Conservation (phyloP, 2,888 invertebrate species). For the Gymnocheta viridis region DNA sequence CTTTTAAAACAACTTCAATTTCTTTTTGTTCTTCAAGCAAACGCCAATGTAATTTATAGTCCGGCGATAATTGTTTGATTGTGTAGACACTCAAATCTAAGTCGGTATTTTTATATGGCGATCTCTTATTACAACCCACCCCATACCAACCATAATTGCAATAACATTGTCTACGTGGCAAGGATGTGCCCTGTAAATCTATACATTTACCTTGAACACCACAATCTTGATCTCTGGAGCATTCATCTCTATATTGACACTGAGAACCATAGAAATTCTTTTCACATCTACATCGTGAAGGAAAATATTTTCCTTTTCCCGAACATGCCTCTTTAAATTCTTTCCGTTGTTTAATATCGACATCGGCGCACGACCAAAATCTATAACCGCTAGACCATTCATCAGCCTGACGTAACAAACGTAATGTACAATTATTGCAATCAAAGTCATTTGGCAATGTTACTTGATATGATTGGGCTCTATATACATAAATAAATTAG, state of each 20-base stretch:
- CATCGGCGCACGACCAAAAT: conserved; percentile 98
- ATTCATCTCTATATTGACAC: conserved; percentile 95
- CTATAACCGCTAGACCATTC: conserved; percentile 94
- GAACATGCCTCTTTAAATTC: conserved; percentile 92
- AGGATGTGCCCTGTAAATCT: conserved; percentile 89
- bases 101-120: conserved; percentile 88
- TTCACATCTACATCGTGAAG: conserved; percentile 91
- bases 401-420: conserved; percentile 93
- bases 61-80: conserved; percentile 87
- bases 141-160: conserved; percentile 96
- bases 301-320: conserved; percentile 90
- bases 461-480: conserved; percentile 91
- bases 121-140: conserved; percentile 90
- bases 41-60: conserved; percentile 92
- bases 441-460: conserved; percentile 91
- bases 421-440: conserved; percentile 94
- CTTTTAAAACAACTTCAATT: conserved; percentile 92
- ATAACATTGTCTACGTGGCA: conserved; percentile 93
- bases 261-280: conserved; percentile 90
- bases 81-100: conserved; percentile 88
- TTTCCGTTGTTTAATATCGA: conserved; percentile 90
- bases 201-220: conserved; percentile 93
- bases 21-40: conserved; percentile 92
- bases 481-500: conserved; percentile 77
- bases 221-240: conserved; percentile 92